phyloP scores from a whole-genome alignment of 2,797 vertebrate species.

The Phrynocephalus guinanensis region DNA sequence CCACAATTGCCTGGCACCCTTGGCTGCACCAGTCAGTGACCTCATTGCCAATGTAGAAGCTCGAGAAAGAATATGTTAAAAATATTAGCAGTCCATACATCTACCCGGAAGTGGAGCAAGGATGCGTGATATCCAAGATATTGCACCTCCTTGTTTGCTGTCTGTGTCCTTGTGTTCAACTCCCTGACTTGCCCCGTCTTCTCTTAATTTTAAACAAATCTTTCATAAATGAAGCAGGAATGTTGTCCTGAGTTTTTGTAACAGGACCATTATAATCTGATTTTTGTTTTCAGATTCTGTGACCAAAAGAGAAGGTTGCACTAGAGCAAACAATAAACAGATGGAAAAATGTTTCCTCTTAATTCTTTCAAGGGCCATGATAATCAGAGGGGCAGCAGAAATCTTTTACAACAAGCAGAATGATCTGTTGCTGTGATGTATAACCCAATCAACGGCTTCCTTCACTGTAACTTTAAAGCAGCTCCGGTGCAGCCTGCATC shows the following conservation, averaged over 20 bases:
- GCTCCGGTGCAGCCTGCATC: too few species aligned
- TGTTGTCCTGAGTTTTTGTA: background rate
- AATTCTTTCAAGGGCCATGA: background rate
- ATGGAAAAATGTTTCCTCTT: background rate
- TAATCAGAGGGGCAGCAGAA: background rate
- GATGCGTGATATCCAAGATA: background rate
- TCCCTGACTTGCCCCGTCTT: background rate
- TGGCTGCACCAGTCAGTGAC: conserved; percentile 50
- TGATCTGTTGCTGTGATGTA: background rate
- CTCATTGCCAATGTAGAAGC: conserved; percentile 38
- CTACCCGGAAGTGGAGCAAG: background rate
- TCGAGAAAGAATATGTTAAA: background rate
- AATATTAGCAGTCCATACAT: background rate
- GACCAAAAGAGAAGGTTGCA: background rate
- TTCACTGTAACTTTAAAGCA: too few species aligned
- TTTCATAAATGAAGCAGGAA: background rate
- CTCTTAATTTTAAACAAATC: background rate
- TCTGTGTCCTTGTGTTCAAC: background rate
- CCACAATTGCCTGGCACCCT: conserved; percentile 57
- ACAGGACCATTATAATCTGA: background rate
- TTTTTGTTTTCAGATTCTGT: background rate
- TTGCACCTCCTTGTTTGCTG: background rate
- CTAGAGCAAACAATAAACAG: background rate
- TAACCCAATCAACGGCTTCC: too few species aligned
- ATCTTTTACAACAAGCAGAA: background rate